Evolutionary conservation across 2,113 vertebrate genomes (phyloP).

Genomic region (Recurvirostra avosetta): DNA sequence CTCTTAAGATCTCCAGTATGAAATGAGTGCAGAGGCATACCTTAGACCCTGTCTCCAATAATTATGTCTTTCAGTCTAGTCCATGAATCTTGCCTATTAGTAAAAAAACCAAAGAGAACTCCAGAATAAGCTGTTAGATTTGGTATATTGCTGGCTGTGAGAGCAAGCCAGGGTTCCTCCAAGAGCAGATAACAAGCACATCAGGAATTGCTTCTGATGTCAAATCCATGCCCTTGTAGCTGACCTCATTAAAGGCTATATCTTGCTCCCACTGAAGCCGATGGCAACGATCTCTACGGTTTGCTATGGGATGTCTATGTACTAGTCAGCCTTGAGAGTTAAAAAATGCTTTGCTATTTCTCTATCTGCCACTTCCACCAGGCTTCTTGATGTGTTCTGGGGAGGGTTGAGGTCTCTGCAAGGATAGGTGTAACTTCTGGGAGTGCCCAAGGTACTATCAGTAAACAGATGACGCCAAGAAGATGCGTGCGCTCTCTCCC

Average conservation of each 20-base stretch:
- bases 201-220: conserved; percentile 22
- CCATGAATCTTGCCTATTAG: background rate
- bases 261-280: background rate
- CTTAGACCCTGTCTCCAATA: background rate
- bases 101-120: background rate
- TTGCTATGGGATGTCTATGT: background rate
- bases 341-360: background rate
- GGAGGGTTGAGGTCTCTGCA: background rate
- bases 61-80: background rate
- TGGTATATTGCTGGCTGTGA: background rate
- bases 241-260: conserved; percentile 30
- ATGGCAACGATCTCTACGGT: background rate
- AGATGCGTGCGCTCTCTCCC: background rate
- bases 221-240: background rate
- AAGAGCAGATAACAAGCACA: conserved; percentile 4
- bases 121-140: background rate
- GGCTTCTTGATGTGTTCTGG: background rate
- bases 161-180: background rate
- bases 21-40: background rate
- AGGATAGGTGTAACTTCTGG: background rate
- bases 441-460: background rate
- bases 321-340: background rate
- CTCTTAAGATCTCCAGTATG: background rate
- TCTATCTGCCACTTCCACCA: background rate
- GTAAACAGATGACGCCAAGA: background rate